These are phyloP conservation scores for Melinaea marsaeus DNA, from an alignment of 2,888 invertebrate species.

Conservation along the genomic window DNA sequence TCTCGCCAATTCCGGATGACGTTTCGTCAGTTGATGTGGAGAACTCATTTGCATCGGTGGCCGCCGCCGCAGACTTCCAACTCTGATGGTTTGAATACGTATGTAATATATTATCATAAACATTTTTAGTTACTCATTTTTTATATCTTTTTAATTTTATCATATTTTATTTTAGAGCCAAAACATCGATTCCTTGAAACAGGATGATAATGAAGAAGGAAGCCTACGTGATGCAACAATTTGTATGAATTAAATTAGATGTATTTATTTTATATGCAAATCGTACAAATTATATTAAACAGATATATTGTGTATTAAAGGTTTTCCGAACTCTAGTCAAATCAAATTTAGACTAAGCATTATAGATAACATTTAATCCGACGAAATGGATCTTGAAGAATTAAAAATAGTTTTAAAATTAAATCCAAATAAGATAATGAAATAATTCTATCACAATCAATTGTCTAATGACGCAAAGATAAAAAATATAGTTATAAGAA, in stretches of 20 bases:
- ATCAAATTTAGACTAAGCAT: too few species aligned
- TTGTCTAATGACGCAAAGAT: too few species aligned
- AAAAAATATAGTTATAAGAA: too few species aligned
- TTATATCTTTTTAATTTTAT: slow-evolving; percentile 4
- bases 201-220: slow-evolving; percentile 68
- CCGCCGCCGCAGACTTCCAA: slow-evolving; percentile 74
- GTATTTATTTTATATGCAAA: not conserved
- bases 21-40: slow-evolving; percentile 67
- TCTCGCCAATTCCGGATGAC: slow-evolving; percentile 90
- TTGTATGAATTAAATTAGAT: slow-evolving; percentile 26
- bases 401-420: too few species aligned
- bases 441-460: too few species aligned
- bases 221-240: slow-evolving; percentile 59
- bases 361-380: too few species aligned
- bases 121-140: not conserved
- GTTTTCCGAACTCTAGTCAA: too few species aligned
- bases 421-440: too few species aligned
- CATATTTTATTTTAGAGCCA: slow-evolving; percentile 54
- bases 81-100: slow-evolving; percentile 81
- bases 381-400: too few species aligned
- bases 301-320: too few species aligned
- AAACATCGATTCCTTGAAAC: slow-evolving; percentile 72
- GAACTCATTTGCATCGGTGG: slow-evolving; percentile 67
- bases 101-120: slow-evolving; percentile 53
- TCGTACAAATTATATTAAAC: too few species aligned